A percentile compares a stretch with the other conserved stretches of the same genome.
Evolutionary conservation across 2,888 invertebrate species (phyloP).

Genomic region (Synergus itoensis): DNA sequence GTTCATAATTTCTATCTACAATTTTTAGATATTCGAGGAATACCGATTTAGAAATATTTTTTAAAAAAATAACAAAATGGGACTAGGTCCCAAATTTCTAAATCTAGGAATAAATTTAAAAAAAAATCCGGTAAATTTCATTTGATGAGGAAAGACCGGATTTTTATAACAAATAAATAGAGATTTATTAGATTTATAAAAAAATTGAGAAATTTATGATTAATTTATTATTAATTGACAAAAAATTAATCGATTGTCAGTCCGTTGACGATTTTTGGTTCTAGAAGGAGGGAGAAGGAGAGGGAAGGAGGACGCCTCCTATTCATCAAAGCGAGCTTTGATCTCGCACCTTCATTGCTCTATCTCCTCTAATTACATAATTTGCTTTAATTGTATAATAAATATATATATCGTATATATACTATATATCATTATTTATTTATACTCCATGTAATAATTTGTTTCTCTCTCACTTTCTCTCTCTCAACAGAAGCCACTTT

Average conservation of each 20-base stretch:
- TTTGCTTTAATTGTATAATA: conserved; percentile 72
- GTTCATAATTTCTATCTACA: background rate
- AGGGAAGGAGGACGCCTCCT: conserved; percentile 61
- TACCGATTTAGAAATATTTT: conserved; percentile 5
- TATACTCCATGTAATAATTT: conserved; percentile 73
- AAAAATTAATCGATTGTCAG: conserved; percentile 37
- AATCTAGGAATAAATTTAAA: conserved; percentile 28
- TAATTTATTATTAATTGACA: background rate
- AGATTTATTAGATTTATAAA: background rate
- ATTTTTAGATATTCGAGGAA: conserved; percentile 1
- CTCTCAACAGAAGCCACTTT: conserved; percentile 60
- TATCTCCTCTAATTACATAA: conserved; percentile 67
- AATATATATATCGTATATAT: conserved; percentile 72
- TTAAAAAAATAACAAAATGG: background rate
- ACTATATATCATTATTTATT: conserved; percentile 70
- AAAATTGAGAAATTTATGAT: background rate
- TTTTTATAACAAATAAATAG: conserved; percentile 5
- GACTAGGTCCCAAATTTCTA: conserved; percentile 4
- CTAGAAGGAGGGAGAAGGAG: conserved; percentile 30
- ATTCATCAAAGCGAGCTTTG: conserved; percentile 63
- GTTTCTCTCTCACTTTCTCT: conserved; percentile 59
- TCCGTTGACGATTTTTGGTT: conserved; percentile 26
- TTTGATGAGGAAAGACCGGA: background rate
- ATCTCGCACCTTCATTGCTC: conserved; percentile 66
- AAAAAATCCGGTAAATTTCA: background rate